Percentiles rank a stretch among this genome's conserved stretches.
These are phyloP conservation scores for Engraulis encrasicolus DNA, from an alignment of 2,113 vertebrate species.

Conservation along the genomic window DNA sequence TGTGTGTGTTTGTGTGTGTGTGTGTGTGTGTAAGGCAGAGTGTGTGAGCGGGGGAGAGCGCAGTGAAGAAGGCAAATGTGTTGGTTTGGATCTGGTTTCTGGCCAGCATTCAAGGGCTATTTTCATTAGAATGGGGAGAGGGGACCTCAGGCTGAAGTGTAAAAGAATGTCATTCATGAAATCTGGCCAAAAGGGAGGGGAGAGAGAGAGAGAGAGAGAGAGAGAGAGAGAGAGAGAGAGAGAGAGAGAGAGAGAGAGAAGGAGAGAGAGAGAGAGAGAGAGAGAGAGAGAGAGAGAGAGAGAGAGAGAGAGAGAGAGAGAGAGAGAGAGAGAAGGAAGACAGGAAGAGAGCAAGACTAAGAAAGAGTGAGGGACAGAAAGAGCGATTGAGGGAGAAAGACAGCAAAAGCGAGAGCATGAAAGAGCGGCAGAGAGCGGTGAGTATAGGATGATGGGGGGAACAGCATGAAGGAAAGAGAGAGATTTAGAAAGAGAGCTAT, in stretches of 20 bases:
- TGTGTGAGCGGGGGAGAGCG: conserved; percentile 24
- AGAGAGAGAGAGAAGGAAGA: neutral
- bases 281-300: neutral
- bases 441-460: too few species aligned
- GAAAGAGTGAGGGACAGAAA: too few species aligned
- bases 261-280: neutral
- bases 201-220: neutral
- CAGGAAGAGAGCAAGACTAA: too few species aligned
- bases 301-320: conserved; percentile 35
- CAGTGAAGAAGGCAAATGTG: conserved; percentile 63
- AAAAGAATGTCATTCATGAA: conserved; percentile 54
- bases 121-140: conserved; percentile 41
- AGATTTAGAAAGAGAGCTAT: too few species aligned
- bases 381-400: too few species aligned
- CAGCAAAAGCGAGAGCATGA: too few species aligned
- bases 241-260: neutral
- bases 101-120: conserved; percentile 41
- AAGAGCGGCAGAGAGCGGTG: too few species aligned
- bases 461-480: too few species aligned
- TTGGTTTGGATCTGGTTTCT: conserved; percentile 44
- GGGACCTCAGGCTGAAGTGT: conserved; percentile 27
- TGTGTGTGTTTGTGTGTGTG: neutral
- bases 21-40: conserved; percentile 46
- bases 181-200: conserved; percentile 20
- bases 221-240: too few species aligned